These are phyloP conservation scores for Andrena praecox DNA, from an alignment of 2,888 invertebrate genomes.

Conservation along the genomic window DNA sequence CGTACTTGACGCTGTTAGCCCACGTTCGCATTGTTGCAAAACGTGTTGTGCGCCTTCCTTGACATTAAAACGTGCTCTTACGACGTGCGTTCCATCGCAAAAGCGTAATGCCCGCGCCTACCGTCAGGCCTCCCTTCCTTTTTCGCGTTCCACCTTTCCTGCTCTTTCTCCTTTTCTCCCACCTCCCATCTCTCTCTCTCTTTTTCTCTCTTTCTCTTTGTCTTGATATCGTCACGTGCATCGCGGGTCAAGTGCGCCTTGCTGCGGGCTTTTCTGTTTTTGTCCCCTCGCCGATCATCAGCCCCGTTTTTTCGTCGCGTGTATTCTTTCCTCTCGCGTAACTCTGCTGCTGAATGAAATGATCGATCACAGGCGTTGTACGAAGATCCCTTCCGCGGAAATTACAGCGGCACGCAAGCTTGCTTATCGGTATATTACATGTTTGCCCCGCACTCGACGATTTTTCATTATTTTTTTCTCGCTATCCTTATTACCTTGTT, in stretches of 20 bases:
- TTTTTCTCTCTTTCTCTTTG: not conserved
- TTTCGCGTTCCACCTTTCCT: constrained; percentile 23
- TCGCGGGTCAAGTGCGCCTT: constrained; percentile 44
- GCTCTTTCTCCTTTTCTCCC: constrained; percentile 10
- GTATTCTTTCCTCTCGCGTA: not conserved
- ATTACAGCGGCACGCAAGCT: not conserved
- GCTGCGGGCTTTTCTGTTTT: constrained; percentile 1
- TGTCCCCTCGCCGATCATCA: not conserved
- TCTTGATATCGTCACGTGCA: not conserved
- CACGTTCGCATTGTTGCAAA: constrained; percentile 70
- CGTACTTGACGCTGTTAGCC: constrained; percentile 46
- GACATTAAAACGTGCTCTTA: constrained; percentile 72
- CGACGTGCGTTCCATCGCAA: constrained; percentile 67
- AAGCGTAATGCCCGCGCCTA: constrained; percentile 67
- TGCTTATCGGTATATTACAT: constrained; percentile 27
- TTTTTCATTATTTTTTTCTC: constrained; percentile 9
- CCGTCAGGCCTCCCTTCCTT: constrained; percentile 28
- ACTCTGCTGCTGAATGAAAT: not conserved
- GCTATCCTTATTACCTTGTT: constrained; percentile 7
- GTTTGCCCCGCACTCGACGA: not conserved
- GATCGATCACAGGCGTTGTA: too few relatives aligned
- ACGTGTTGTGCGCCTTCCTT: constrained; percentile 67
- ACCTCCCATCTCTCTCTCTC: not conserved
- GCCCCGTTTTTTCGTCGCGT: constrained; percentile 9
- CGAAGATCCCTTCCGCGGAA: too few relatives aligned